Evolutionary conservation across 2,113 vertebrate species (phyloP).

Genomic region (Crotalus helleri): DNA sequence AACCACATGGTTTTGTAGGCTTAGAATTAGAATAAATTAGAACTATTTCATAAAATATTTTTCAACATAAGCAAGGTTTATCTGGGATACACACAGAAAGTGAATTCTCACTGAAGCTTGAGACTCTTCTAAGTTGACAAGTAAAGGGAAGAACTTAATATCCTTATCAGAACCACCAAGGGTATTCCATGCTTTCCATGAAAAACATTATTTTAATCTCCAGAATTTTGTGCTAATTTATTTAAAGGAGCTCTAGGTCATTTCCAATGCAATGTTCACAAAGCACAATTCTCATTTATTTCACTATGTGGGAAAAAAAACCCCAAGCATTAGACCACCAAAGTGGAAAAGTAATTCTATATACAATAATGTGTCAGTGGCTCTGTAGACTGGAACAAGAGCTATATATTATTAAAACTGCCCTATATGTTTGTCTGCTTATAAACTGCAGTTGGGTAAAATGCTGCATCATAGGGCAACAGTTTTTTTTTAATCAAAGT

Average conservation of each 20-base stretch:
- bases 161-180: neutral
- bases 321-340: neutral
- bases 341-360: neutral
- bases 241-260: neutral
- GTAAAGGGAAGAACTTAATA: neutral
- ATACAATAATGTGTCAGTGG: neutral
- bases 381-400: neutral
- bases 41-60: neutral
- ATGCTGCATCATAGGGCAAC: neutral
- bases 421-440: neutral
- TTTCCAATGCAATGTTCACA: neutral
- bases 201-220: neutral
- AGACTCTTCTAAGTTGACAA: neutral
- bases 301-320: neutral
- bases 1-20: neutral
- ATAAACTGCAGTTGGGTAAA: neutral
- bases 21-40: neutral
- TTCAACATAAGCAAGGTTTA: neutral
- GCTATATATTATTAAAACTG: neutral
- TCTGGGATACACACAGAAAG: neutral
- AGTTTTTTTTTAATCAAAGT: neutral
- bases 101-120: neutral
- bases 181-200: neutral
- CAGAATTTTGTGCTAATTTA: neutral
- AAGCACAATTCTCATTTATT: neutral